Percentiles rank a stretch among this genome's conserved stretches.
These are phyloP conservation scores for Pontoporia blainvillei DNA, from an alignment of 2,113 vertebrate species.

Conservation along the genomic window DNA sequence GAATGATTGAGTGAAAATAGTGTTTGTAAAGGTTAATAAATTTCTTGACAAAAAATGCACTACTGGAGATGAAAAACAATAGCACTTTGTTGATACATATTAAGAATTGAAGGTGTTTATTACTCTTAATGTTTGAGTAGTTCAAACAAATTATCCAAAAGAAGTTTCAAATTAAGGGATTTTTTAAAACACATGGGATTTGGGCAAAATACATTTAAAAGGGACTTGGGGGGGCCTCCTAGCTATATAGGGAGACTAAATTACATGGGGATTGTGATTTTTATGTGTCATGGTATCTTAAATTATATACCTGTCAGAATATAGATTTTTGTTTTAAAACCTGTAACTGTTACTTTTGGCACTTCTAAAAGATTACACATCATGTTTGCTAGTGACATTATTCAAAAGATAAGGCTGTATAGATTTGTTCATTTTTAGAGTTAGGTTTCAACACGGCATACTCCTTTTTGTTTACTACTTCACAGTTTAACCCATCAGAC, in stretches of 20 bases:
- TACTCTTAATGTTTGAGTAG: not conserved
- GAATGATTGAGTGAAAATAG: constrained; percentile 55
- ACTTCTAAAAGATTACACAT: not conserved
- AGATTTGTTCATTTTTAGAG: not conserved
- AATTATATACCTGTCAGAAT: not conserved
- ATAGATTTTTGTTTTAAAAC: not conserved
- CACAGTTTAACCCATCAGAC: not conserved
- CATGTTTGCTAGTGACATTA: not conserved
- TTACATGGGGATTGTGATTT: not conserved
- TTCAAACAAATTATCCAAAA: not conserved
- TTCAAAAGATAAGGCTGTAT: not conserved
- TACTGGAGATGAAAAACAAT: constrained; percentile 22
- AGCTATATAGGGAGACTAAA: not conserved
- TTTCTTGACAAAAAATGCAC: constrained; percentile 54
- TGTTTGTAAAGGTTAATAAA: constrained; percentile 71
- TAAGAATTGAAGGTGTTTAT: not conserved
- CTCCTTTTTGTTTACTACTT: not conserved
- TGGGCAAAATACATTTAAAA: constrained; percentile 21
- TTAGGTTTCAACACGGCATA: not conserved
- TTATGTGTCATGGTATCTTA: not conserved
- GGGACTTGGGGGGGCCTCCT: not conserved
- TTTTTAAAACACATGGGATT: not conserved
- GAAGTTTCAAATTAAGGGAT: not conserved
- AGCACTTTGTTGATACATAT: not conserved
- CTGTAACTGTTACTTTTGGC: not conserved